Evolutionary conservation across 2,888 invertebrate species (phyloP), one percentile per base, ranked within the genome.

Genomic region (Nebria salina): DNA sequence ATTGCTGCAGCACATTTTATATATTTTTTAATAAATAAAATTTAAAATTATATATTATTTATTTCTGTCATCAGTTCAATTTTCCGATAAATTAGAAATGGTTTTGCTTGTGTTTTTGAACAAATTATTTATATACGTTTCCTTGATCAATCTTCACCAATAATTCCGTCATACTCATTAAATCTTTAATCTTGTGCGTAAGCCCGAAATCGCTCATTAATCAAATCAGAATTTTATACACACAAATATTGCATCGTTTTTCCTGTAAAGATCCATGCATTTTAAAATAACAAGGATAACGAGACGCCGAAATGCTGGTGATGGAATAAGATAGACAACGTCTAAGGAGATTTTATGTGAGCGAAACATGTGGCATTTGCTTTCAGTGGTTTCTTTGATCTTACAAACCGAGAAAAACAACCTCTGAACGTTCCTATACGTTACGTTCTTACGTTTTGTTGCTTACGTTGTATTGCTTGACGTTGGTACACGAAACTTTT

Each of bases 351-450:
- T 65, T 77, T 72, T 65, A 74, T 74, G 78, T 66, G 74, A 77
- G 65, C 73, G 65, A 78, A 74, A 78, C 78, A 78, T 78, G 74
- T 78, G 78, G 78, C 78, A 78, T 65, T 78, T 73, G 65, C 74
- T 73, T 78, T 74, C 78, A 77, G 77, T 78, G 78, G 73, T 66
- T 74, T 65, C 78, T 78, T 78, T 78, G 78, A 78, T 78, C 78
- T 78, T 74, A 41, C 65, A 78, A 73, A 72, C 34, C 64, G 65
- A 78, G 78, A 78, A 78, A 78, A 78, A 78, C 77, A 72, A 77
- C 64, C 54, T 8, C 54, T 54, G 54, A 54, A 54, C 54, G 54
- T 65, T 77, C 72, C 72, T 72, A 43, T 72, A 70, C 65, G 72
- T 54, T 54, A 54, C 54, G 54, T 54, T 54, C 54, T 54, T 54